phyloP scores from a whole-genome alignment of 2,797 vertebrate genomes.

The Peromyscus eremicus region DNA sequence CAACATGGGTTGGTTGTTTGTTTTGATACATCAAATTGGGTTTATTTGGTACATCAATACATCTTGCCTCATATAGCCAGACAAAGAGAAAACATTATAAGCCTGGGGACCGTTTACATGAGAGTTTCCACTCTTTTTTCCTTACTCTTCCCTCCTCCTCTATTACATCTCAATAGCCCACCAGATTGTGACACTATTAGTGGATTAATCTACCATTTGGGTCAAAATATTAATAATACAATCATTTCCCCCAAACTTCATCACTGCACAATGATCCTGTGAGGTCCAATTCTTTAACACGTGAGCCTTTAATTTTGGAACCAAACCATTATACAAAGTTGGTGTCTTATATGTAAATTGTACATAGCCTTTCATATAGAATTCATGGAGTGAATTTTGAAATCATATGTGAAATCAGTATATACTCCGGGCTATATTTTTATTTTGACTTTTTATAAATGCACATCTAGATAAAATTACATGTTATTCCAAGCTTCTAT shows the following conservation, averaged over 20 bases:
- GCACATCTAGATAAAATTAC: background rate
- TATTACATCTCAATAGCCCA: background rate
- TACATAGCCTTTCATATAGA: background rate
- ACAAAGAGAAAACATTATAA: background rate
- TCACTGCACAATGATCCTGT: background rate
- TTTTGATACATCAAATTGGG: background rate
- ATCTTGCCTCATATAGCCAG: background rate
- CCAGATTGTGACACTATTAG: background rate
- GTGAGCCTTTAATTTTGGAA: background rate
- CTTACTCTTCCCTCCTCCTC: background rate
- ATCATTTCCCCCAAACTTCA: background rate
- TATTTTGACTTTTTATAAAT: constrained; percentile 13
- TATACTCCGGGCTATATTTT: background rate
- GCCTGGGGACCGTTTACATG: accelerated
- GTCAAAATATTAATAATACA: background rate
- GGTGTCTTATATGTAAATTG: background rate
- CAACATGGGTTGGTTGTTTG: background rate
- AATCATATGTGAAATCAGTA: background rate
- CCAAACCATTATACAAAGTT: background rate
- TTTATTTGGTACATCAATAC: too few relatives aligned
- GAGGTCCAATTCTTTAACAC: background rate
- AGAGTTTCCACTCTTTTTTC: too few relatives aligned
- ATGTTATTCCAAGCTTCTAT: constrained; percentile 21
- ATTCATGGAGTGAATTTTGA: background rate
- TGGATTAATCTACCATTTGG: background rate